phyloP scores from a whole-genome alignment of 2,888 invertebrate species.

The Agriopis leucophaearia region DNA sequence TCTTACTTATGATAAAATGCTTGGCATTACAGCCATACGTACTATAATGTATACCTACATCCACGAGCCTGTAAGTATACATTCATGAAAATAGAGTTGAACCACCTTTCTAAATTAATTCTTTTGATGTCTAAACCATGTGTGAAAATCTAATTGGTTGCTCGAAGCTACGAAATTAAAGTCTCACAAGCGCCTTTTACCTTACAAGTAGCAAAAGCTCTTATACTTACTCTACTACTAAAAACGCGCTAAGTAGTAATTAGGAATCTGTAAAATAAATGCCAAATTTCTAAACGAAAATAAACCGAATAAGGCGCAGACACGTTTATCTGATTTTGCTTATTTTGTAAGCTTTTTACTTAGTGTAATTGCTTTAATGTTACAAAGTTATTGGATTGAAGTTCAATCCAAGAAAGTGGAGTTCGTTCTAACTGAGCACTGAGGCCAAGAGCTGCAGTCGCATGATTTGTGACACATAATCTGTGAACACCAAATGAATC shows the following conservation, averaged over 20 bases:
- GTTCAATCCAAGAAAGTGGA: no score
- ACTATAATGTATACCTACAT: no score
- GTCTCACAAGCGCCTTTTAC: constrained; percentile 10
- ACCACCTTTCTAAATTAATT: not conserved
- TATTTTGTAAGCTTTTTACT: no score
- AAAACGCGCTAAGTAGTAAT: constrained; percentile 18
- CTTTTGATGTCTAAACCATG: constrained; percentile 21
- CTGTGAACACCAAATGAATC: no score
- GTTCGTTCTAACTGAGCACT: no score
- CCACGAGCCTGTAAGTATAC: no score
- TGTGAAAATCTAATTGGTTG: constrained; percentile 12
- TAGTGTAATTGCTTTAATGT: no score
- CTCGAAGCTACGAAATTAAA: constrained; percentile 6
- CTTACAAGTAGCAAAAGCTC: constrained; percentile 4
- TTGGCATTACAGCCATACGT: no score
- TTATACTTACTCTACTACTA: constrained; percentile 7
- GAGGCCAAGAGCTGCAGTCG: no score
- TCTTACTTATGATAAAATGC: no score
- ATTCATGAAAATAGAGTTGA: not conserved
- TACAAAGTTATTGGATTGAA: no score
- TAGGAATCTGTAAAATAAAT: constrained; percentile 6
- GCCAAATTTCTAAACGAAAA: constrained; percentile 5
- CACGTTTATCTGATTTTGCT: not conserved
- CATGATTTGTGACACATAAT: no score
- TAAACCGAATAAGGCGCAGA: constrained; percentile 4